Percentiles rank a stretch among this genome's conserved stretches.
phyloP scores from a whole-genome alignment of 2,113 vertebrate genomes.

The Psilopsiagon aymara region DNA sequence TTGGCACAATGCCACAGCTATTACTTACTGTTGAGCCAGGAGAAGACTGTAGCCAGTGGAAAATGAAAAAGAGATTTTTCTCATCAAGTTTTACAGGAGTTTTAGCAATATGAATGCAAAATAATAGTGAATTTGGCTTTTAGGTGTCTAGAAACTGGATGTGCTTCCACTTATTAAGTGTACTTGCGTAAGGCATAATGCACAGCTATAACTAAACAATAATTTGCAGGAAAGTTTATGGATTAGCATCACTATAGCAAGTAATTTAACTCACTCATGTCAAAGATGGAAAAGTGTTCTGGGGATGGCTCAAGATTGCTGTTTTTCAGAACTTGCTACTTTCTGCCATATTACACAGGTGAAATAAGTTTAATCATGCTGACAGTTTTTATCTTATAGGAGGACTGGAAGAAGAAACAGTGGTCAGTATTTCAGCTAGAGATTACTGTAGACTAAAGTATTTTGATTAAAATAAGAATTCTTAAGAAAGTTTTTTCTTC shows the following conservation, averaged over 20 bases:
- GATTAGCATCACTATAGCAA: not conserved
- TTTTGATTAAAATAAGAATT: not conserved
- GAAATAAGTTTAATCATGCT: not conserved
- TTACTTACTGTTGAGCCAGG: not conserved
- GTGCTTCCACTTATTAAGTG: not conserved
- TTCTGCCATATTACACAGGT: not conserved
- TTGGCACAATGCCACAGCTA: not conserved
- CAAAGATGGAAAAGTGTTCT: not conserved
- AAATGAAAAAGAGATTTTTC: constrained; percentile 42
- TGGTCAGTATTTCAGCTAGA: not conserved
- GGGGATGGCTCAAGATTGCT: not conserved
- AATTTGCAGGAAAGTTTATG: not conserved
- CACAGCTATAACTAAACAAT: not conserved
- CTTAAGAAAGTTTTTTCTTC: not conserved
- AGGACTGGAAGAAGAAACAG: not conserved
- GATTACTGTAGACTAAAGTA: not conserved
- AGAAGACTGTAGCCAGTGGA: constrained; percentile 26
- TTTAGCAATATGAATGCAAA: not conserved
- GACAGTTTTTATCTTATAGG: not conserved
- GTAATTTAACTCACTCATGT: not conserved
- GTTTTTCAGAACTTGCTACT: not conserved
- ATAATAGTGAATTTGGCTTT: not conserved
- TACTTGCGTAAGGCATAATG: not conserved
- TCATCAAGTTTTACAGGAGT: not conserved
- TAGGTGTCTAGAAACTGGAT: not conserved